Percentiles rank a stretch among this genome's conserved stretches.
These are phyloP conservation scores for Meles meles DNA, from an alignment of 2,113 vertebrate species.

Conservation along the genomic window DNA sequence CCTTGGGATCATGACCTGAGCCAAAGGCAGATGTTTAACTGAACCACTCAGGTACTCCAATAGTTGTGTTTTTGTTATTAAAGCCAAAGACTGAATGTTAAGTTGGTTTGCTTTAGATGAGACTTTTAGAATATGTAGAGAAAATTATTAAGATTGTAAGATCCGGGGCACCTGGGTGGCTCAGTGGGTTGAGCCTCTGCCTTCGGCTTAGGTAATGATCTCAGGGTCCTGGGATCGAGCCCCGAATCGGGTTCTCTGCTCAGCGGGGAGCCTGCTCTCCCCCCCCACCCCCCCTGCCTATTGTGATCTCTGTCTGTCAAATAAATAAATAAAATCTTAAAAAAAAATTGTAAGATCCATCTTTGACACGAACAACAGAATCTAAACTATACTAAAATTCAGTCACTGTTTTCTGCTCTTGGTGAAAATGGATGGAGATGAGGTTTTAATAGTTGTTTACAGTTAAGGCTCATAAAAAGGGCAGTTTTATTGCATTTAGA, in stretches of 20 bases:
- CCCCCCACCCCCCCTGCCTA: too few relatives aligned
- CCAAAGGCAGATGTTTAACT: not conserved
- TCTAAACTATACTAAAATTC: not conserved
- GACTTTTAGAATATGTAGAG: not conserved
- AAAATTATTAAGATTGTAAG: not conserved
- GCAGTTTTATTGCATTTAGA: slow-evolving; percentile 4
- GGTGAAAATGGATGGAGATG: not conserved
- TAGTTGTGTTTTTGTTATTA: not conserved
- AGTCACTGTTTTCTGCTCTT: not conserved
- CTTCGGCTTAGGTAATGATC: too few relatives aligned
- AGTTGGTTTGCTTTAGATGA: not conserved
- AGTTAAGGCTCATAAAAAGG: not conserved
- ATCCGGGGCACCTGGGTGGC: too few relatives aligned
- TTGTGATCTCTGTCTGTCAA: too few relatives aligned
- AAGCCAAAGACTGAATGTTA: not conserved
- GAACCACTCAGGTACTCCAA: not conserved
- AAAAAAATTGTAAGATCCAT: not conserved
- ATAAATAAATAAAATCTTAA: too few relatives aligned
- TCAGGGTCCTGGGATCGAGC: too few relatives aligned
- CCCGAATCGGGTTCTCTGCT: too few relatives aligned
- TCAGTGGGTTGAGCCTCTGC: too few relatives aligned
- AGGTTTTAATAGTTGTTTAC: slow-evolving; percentile 16
- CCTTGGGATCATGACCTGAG: not conserved
- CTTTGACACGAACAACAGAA: not conserved
- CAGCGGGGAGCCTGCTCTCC: too few relatives aligned